Percentiles rank a stretch among this genome's conserved stretches.
Conservation (phyloP, 2,888 invertebrate genomes). For the Stenodera caucasica region DNA sequence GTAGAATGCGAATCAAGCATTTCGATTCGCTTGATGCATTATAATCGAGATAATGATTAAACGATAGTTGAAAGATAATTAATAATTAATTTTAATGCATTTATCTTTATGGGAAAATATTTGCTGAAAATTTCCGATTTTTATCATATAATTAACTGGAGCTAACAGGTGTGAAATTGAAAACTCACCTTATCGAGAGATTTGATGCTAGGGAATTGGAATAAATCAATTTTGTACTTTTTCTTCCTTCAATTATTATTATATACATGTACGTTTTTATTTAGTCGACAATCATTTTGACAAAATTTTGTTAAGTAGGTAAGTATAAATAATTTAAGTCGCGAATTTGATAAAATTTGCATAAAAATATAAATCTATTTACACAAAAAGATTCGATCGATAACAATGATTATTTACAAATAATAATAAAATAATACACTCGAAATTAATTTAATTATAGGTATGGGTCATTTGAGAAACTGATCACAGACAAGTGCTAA, state of each 20-base stretch:
- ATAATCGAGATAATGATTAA: not conserved
- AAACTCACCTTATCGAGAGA: not conserved
- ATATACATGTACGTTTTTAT: not conserved
- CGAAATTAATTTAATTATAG: not conserved
- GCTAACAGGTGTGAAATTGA: slow-evolving; percentile 4
- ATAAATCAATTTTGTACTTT: not conserved
- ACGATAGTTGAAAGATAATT: not conserved
- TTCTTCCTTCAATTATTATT: not conserved
- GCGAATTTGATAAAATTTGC: no score
- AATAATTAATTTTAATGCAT: not conserved
- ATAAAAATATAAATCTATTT: slow-evolving; percentile 1
- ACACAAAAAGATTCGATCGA: not conserved
- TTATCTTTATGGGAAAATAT: slow-evolving; percentile 4
- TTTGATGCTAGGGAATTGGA: not conserved
- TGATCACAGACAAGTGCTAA: slow-evolving; percentile 72
- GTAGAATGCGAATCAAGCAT: not conserved
- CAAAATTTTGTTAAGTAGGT: not conserved
- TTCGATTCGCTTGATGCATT: not conserved
- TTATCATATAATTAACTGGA: not conserved
- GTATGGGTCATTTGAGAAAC: not conserved
- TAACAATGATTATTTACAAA: not conserved
- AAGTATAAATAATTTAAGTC: no score
- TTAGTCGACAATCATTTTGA: not conserved
- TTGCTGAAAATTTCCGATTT: slow-evolving; percentile 3
- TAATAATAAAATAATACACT: not conserved